Evolutionary conservation across 1,140 invertebrate species (phyloP).

Genomic region (Lasioglossum albipes): DNA sequence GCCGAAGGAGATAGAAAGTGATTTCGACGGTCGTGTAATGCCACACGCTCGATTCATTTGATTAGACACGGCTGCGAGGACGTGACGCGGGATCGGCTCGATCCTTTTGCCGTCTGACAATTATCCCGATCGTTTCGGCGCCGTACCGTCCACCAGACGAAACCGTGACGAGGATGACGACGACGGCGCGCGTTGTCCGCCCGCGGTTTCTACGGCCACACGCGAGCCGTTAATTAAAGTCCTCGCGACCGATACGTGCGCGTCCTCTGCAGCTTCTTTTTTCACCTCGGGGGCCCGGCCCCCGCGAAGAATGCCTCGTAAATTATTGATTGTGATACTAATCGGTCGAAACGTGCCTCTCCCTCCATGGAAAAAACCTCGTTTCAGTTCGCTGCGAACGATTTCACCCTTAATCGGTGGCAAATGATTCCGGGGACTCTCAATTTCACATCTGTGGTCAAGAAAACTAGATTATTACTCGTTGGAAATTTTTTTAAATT

Average conservation of each 20-base stretch:
- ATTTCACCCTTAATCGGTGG: too few relatives aligned
- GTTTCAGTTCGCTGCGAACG: too few relatives aligned
- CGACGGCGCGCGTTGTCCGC: not conserved
- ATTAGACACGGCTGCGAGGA: constrained; percentile 43
- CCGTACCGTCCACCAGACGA: constrained; percentile 4
- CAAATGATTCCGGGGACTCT: too few relatives aligned
- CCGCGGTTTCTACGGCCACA: constrained; percentile 17
- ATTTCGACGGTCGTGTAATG: constrained; percentile 46
- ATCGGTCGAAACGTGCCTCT: constrained; percentile 2
- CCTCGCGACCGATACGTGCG: not conserved
- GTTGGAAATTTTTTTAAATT: too few relatives aligned
- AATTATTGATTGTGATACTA: constrained; percentile 40
- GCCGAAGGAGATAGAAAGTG: constrained; percentile 22
- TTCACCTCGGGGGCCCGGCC: constrained; percentile 21
- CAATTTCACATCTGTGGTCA: too few relatives aligned
- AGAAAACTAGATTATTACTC: too few relatives aligned
- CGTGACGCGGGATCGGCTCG: constrained; percentile 38
- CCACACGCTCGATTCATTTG: constrained; percentile 38
- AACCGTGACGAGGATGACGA: constrained; percentile 38
- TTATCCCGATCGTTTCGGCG: constrained; percentile 33
- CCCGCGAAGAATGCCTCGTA: constrained; percentile 19
- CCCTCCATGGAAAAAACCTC: too few relatives aligned
- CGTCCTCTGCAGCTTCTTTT: not conserved
- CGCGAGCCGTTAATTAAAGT: constrained; percentile 40
- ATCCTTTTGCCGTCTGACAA: constrained; percentile 38